Percentiles rank a stretch among this genome's conserved stretches.
Conservation (phyloP, 2,797 vertebrate genomes). For the Hypotaenidia okinawae region DNA sequence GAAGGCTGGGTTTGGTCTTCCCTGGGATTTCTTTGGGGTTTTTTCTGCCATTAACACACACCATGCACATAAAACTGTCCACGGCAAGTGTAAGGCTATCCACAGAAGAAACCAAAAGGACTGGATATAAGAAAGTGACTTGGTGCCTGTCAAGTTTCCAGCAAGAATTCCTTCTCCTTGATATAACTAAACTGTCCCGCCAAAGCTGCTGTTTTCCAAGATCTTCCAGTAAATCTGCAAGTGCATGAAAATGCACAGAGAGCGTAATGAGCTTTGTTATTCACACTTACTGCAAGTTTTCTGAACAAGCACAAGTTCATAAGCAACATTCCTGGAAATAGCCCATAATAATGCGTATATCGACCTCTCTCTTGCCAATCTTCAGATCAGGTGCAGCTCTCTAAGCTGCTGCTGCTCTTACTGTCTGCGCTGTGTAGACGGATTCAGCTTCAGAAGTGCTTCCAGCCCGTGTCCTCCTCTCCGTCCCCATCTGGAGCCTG, state of each 20-base stretch:
- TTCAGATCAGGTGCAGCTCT: background rate
- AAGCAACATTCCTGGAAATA: background rate
- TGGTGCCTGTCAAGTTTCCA: slow-evolving; percentile 6
- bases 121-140: background rate
- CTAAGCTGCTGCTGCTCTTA: background rate
- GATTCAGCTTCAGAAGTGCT: background rate
- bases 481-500: slow-evolving; percentile 38
- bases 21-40: background rate
- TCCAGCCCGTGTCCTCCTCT: slow-evolving; percentile 19
- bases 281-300: background rate
- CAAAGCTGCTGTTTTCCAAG: slow-evolving; percentile 42
- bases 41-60: background rate
- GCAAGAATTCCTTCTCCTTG: slow-evolving; percentile 37
- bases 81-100: background rate
- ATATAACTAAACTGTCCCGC: slow-evolving; percentile 19
- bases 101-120: background rate
- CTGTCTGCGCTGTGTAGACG: background rate
- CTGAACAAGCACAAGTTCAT: background rate
- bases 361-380: background rate
- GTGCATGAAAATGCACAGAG: background rate
- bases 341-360: background rate
- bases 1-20: background rate
- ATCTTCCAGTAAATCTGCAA: slow-evolving; percentile 37
- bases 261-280: background rate
- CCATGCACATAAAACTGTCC: background rate